A percentile compares a stretch with the other conserved stretches of the same genome.
phyloP scores from a whole-genome alignment of 2,113 vertebrate genomes.

The Furnarius figulus region DNA sequence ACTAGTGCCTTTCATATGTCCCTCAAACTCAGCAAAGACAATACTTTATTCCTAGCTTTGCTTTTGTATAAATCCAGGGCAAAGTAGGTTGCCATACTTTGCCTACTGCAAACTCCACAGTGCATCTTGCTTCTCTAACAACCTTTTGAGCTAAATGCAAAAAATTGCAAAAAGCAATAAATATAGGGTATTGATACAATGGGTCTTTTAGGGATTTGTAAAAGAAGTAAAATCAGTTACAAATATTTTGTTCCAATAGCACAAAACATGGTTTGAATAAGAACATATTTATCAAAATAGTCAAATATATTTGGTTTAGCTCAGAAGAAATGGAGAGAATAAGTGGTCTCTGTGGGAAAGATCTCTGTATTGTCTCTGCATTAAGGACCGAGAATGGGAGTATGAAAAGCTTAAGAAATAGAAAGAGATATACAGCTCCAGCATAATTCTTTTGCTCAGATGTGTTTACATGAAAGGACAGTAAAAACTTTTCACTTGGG shows the following conservation, averaged over 20 bases:
- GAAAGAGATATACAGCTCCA: background rate
- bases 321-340: background rate
- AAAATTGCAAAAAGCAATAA: background rate
- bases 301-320: background rate
- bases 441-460: accelerated
- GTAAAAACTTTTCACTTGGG: background rate
- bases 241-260: background rate
- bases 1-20: background rate
- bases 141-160: background rate
- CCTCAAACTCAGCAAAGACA: background rate
- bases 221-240: background rate
- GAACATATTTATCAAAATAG: background rate
- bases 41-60: background rate
- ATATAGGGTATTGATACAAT: background rate
- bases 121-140: background rate
- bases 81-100: background rate
- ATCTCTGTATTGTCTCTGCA: background rate
- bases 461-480: background rate
- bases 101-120: background rate
- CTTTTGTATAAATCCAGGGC: background rate
- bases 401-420: background rate
- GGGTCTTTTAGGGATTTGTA: background rate
- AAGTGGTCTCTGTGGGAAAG: background rate
- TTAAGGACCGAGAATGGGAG: background rate
- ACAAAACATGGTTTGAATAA: background rate